Evolutionary conservation across 2,888 invertebrate species (phyloP).

Genomic region (Scaptomyza flava): DNA sequence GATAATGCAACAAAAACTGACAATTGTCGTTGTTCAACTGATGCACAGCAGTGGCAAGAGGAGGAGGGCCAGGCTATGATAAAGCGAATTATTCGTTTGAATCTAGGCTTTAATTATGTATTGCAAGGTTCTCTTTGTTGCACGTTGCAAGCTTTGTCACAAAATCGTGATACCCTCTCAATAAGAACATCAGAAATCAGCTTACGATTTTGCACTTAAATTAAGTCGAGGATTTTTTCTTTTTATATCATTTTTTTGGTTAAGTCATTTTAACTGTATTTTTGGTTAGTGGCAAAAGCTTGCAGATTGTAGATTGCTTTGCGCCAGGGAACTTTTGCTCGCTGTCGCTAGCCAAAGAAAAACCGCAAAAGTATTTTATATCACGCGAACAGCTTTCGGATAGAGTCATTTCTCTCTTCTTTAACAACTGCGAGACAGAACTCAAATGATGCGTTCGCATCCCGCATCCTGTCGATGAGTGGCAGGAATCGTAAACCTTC

Average conservation of each 20-base stretch:
- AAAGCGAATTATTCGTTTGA: too few species aligned
- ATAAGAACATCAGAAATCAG: background rate
- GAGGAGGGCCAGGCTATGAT: too few species aligned
- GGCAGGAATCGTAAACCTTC: slow-evolving; percentile 51
- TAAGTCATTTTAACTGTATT: slow-evolving; percentile 35
- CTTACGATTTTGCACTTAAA: slow-evolving; percentile 22
- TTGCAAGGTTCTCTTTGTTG: too few species aligned
- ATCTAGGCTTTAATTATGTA: too few species aligned
- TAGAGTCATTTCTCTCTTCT: slow-evolving; percentile 40
- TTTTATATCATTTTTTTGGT: background rate
- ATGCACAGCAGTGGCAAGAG: slow-evolving; percentile 2
- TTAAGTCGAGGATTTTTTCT: slow-evolving; percentile 8
- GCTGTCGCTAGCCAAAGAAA: slow-evolving; percentile 4
- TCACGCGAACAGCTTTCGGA: slow-evolving; percentile 42
- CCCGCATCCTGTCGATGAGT: slow-evolving; percentile 58
- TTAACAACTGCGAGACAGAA: slow-evolving; percentile 20
- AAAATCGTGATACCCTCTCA: too few species aligned
- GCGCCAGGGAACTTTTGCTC: slow-evolving; percentile 8
- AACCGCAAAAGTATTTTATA: slow-evolving; percentile 45
- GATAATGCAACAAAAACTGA: slow-evolving; percentile 72
- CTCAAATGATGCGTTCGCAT: slow-evolving; percentile 65
- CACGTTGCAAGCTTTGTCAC: background rate
- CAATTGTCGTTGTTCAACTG: slow-evolving; percentile 61
- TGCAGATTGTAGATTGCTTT: slow-evolving; percentile 31
- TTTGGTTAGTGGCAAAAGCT: slow-evolving; percentile 44